Evolutionary conservation across 2,888 invertebrate species (phyloP).

Genomic region (Tupiocoris notatus): DNA sequence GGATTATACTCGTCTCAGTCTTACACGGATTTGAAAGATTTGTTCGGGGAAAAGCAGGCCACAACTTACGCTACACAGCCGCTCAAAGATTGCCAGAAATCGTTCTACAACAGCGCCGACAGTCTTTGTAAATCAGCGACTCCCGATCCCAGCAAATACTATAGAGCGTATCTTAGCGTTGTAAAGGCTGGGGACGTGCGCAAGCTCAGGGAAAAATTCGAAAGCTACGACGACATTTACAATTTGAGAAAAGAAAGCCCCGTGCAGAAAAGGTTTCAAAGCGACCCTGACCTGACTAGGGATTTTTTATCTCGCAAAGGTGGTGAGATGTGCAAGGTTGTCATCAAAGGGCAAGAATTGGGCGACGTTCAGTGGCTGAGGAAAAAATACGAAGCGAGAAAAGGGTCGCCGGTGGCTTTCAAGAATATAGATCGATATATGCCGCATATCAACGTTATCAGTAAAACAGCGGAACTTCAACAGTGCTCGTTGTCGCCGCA

Average conservation of each 20-base stretch:
- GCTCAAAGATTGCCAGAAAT: constrained; percentile 58
- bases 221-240: constrained; percentile 62
- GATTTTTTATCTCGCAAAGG: constrained; percentile 58
- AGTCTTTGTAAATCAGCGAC: constrained; percentile 51
- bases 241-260: constrained; percentile 49
- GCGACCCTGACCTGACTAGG: constrained; percentile 74
- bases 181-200: constrained; percentile 75
- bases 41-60: constrained; percentile 71
- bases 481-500: constrained; percentile 46
- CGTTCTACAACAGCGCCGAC: constrained; percentile 49
- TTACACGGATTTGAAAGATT: constrained; percentile 72
- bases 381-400: constrained; percentile 61
- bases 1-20: constrained; percentile 60
- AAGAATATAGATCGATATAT: constrained; percentile 71
- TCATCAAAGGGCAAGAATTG: constrained; percentile 57
- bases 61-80: constrained; percentile 48
- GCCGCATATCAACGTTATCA: constrained; percentile 88
- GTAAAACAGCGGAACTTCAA: constrained; percentile 72
- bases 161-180: constrained; percentile 67
- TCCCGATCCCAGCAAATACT: constrained; percentile 70
- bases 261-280: constrained; percentile 64
- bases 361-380: constrained; percentile 64
- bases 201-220: constrained; percentile 74
- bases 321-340: constrained; percentile 57
- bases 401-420: constrained; percentile 61